Percentiles rank a stretch among this genome's conserved stretches.
phyloP scores from a whole-genome alignment of 2,113 vertebrate species.

The Dasyornis broadbenti region DNA sequence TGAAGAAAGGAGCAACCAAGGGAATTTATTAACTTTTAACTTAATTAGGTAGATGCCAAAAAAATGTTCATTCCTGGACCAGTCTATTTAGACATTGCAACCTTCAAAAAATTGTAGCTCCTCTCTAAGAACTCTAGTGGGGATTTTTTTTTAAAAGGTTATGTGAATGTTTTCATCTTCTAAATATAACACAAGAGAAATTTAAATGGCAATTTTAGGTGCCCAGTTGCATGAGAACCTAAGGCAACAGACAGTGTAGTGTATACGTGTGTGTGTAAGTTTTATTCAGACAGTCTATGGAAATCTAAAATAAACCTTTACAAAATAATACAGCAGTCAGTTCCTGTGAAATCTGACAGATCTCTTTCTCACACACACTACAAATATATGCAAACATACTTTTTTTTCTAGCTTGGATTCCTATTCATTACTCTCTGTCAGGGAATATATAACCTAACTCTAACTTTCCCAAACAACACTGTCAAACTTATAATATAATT shows the following conservation, averaged over 20 bases:
- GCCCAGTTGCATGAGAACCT: not conserved
- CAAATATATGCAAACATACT: not conserved
- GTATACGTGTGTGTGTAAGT: not conserved
- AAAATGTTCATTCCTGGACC: not conserved
- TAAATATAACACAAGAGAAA: not conserved
- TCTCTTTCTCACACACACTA: not conserved
- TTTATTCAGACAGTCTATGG: not conserved
- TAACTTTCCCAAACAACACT: not conserved
- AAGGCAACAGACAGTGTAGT: not conserved
- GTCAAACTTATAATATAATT: not conserved
- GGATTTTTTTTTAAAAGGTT: not conserved
- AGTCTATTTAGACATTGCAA: not conserved
- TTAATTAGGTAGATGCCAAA: conserved; percentile 62
- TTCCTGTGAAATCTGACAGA: not conserved
- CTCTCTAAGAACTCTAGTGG: not conserved
- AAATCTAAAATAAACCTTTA: not conserved
- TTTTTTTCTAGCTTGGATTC: not conserved
- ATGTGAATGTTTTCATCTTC: not conserved
- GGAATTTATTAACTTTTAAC: conserved; percentile 70
- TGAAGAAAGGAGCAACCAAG: conserved; percentile 66
- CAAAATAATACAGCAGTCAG: not conserved
- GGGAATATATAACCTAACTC: not conserved
- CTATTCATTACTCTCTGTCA: not conserved
- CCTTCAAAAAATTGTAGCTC: not conserved
- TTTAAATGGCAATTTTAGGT: not conserved